Evolutionary conservation across 1,140 invertebrate species (phyloP).

Genomic region (Heliconius hewitsoni): DNA sequence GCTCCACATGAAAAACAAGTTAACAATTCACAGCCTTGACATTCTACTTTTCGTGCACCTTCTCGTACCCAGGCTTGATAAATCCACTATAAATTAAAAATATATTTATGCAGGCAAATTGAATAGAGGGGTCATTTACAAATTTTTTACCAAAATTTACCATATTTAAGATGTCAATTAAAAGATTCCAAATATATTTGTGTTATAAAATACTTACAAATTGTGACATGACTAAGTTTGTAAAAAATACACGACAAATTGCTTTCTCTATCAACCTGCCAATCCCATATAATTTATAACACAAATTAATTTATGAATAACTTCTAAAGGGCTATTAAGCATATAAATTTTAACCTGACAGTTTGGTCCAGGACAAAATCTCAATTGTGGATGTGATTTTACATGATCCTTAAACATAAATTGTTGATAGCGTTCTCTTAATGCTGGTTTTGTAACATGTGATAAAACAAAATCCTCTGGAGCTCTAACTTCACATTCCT

Average conservation of each 20-base stretch:
- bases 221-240: no score
- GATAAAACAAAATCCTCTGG: conserved; percentile 97
- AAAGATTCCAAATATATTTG: no score
- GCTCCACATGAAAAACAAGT: conserved; percentile 94
- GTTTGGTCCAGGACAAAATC: conserved; percentile 98
- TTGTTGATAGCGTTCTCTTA: conserved; percentile 96
- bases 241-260: no score
- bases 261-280: no score
- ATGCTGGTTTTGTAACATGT: conserved; percentile 88
- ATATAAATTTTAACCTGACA: conserved; percentile 86
- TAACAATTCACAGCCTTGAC: conserved; percentile 80
- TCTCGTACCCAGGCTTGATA: conserved; percentile 67
- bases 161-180: no score
- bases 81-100: conserved; percentile 62
- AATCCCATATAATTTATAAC: not conserved
- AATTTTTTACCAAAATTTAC: no score
- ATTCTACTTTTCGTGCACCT: conserved; percentile 76
- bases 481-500: conserved; percentile 94
- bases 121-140: no score
- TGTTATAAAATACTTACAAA: no score
- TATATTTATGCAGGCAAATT: not conserved
- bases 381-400: conserved; percentile 92
- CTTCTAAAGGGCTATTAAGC: no score
- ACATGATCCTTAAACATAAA: conserved; percentile 98
- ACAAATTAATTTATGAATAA: not conserved